Evolutionary conservation across 2,113 vertebrate genomes (phyloP).

Genomic region (Pelvicachromis taeniatus): DNA sequence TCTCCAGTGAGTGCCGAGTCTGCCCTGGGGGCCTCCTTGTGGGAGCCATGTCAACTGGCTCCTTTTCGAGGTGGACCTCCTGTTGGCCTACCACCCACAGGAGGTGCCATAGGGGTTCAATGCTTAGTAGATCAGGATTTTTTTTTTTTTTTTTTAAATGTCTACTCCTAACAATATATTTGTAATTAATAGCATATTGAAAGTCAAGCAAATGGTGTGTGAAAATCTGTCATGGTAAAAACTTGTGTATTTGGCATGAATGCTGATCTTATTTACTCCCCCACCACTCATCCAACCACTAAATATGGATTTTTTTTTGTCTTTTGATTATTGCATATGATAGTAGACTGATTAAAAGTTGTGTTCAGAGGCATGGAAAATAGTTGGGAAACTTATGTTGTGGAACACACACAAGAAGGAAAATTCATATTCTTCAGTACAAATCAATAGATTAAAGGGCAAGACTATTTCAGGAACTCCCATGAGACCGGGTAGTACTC

Average conservation of each 20-base stretch:
- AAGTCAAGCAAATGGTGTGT: background rate
- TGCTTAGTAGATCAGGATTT: background rate
- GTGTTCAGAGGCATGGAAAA: background rate
- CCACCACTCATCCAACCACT: background rate
- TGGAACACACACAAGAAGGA: background rate
- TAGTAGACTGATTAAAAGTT: background rate
- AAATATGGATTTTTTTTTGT: background rate
- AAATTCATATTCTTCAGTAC: background rate
- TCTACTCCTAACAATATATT: background rate
- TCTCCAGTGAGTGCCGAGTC: background rate
- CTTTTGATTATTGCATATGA: background rate
- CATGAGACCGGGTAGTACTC: background rate
- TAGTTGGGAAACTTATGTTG: background rate
- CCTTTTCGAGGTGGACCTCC: background rate
- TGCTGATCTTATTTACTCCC: background rate
- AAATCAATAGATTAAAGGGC: background rate
- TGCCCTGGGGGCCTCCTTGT: background rate
- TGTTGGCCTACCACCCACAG: background rate
- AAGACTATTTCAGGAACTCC: background rate
- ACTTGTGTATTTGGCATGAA: background rate
- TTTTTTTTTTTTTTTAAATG: accelerated
- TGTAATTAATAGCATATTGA: background rate
- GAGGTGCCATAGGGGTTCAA: accelerated
- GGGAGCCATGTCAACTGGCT: background rate
- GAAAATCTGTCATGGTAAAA: background rate